These are phyloP conservation scores for Onthophagus taurus DNA, from an alignment of 1,140 invertebrate species.

Conservation along the genomic window DNA sequence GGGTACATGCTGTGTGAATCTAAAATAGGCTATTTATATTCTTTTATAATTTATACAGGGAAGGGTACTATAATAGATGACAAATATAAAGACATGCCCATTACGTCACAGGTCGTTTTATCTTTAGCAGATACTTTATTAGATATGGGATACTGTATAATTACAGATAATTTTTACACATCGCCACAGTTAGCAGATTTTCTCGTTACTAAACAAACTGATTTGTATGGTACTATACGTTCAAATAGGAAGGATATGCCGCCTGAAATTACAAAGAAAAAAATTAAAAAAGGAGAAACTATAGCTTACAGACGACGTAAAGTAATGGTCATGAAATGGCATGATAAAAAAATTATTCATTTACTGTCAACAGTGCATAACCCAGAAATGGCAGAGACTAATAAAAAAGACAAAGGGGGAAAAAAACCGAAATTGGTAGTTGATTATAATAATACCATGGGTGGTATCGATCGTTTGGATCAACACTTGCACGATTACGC, in stretches of 20 bases:
- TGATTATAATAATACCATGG: slow-evolving; percentile 28
- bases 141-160: slow-evolving; percentile 4
- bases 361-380: slow-evolving; percentile 13
- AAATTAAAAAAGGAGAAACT: slow-evolving; percentile 5
- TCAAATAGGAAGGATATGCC: slow-evolving; percentile 7
- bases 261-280: slow-evolving; percentile 9
- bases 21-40: slow-evolving; percentile 13
- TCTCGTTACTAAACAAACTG: not conserved
- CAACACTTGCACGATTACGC: too few species aligned
- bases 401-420: slow-evolving; percentile 4
- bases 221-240: slow-evolving; percentile 10
- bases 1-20: slow-evolving; percentile 14
- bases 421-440: slow-evolving; percentile 22
- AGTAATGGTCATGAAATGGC: slow-evolving; percentile 14
- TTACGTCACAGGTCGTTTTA: slow-evolving; percentile 13
- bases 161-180: slow-evolving; percentile 15
- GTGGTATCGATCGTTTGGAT: slow-evolving; percentile 24
- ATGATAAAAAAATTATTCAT: slow-evolving; percentile 11
- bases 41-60: slow-evolving; percentile 13
- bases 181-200: slow-evolving; percentile 11
- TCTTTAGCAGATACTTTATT: not conserved
- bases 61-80: slow-evolving; percentile 2
- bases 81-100: slow-evolving; percentile 7
- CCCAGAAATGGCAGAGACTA: slow-evolving; percentile 4
- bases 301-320: slow-evolving; percentile 3